Conservation (phyloP, 1,140 invertebrate genomes). For the Euura lappo region DNA sequence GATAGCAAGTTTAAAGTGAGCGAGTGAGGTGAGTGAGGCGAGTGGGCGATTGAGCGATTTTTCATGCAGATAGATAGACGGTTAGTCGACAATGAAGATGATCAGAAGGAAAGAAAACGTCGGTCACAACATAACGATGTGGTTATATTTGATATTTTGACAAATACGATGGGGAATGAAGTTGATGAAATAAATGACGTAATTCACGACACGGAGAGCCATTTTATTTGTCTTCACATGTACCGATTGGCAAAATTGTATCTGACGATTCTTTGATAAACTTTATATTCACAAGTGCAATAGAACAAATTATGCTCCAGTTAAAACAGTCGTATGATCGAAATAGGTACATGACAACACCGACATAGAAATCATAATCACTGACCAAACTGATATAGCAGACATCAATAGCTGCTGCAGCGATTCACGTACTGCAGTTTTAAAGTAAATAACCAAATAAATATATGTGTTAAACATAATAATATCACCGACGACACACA, state of each 20-base stretch:
- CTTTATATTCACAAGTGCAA: too few relatives aligned
- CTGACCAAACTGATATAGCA: background rate
- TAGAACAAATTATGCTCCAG: too few relatives aligned
- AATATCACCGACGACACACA: background rate
- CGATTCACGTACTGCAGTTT: too few relatives aligned
- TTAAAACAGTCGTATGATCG: background rate
- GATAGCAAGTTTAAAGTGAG: background rate
- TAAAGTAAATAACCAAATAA: background rate
- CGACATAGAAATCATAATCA: background rate
- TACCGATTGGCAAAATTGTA: too few relatives aligned
- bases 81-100: background rate
- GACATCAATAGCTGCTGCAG: background rate
- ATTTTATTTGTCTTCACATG: too few relatives aligned
- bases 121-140: background rate
- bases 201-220: background rate
- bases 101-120: background rate
- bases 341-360: constrained; percentile 4
- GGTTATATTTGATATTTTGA: too few relatives aligned
- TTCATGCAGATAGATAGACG: background rate
- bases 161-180: background rate
- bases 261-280: too few relatives aligned
- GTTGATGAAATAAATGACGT: background rate
- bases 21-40: background rate
- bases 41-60: background rate
- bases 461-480: background rate